phyloP scores from a whole-genome alignment of 2,888 invertebrate genomes.

The Teleiodes luculella region DNA sequence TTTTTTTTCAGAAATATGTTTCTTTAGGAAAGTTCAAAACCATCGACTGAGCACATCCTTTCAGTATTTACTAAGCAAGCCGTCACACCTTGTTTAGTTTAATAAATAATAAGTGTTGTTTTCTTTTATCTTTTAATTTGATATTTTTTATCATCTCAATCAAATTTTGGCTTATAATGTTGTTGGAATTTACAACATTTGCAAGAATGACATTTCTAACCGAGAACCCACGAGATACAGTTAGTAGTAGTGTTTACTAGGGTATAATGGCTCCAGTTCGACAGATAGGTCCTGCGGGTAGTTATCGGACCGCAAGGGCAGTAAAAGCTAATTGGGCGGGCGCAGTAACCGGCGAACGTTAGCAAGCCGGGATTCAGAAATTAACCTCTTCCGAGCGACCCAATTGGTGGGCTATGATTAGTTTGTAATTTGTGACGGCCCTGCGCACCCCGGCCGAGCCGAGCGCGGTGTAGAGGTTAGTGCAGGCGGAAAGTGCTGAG shows the following conservation, averaged over 20 bases:
- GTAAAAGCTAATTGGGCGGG: slow-evolving; percentile 74
- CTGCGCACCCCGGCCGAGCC: slow-evolving; percentile 42
- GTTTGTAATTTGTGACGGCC: slow-evolving; percentile 63
- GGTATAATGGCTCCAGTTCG: slow-evolving; percentile 51
- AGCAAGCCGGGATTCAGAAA: slow-evolving; percentile 57
- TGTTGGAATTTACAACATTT: too few species aligned
- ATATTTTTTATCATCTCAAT: too few species aligned
- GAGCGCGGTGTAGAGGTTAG: slow-evolving; percentile 33
- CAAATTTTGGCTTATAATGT: too few species aligned
- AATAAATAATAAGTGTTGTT: too few species aligned
- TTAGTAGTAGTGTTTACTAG: slow-evolving; percentile 49
- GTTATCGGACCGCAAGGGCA: slow-evolving; percentile 70
- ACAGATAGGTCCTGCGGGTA: slow-evolving; percentile 66
- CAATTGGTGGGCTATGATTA: slow-evolving; percentile 68
- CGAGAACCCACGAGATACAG: slow-evolving; percentile 28
- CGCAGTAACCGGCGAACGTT: slow-evolving; percentile 42
- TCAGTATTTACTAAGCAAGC: too few species aligned
- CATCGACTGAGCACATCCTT: too few species aligned
- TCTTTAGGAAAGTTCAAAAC: too few species aligned
- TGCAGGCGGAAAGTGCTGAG: slow-evolving; percentile 2
- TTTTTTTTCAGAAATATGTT: too few species aligned
- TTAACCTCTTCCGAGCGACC: slow-evolving; percentile 67
- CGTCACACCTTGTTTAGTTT: too few species aligned
- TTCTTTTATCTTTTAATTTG: too few species aligned
- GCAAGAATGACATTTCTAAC: neutral